These are phyloP conservation scores for Galerucella pusilla DNA, from an alignment of 2,888 invertebrate genomes.

Conservation along the genomic window DNA sequence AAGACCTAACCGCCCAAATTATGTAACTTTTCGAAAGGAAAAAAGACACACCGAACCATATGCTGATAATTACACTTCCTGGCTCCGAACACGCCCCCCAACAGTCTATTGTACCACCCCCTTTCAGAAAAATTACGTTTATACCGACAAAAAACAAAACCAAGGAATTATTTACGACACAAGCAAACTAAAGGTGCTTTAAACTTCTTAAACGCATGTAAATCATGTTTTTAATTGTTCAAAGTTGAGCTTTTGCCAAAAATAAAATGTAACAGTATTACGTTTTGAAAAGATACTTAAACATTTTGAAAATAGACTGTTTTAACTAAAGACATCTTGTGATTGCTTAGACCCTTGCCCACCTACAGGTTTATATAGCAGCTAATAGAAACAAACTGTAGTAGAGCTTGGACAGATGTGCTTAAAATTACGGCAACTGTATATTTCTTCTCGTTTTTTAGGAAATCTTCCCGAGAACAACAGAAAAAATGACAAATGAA, in stretches of 20 bases:
- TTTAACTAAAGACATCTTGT: too few relatives aligned
- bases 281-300: too few relatives aligned
- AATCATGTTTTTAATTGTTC: conserved; percentile 23
- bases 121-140: not conserved
- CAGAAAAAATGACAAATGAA: too few relatives aligned
- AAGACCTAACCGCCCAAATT: not conserved
- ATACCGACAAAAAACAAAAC: not conserved
- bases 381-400: too few relatives aligned
- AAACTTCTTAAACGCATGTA: conserved; percentile 23
- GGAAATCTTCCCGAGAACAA: too few relatives aligned
- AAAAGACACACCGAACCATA: not conserved
- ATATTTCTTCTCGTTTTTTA: too few relatives aligned
- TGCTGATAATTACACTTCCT: conserved; percentile 18
- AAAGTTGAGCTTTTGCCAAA: too few relatives aligned
- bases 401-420: too few relatives aligned
- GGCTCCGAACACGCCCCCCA: not conserved
- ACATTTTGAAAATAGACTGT: too few relatives aligned
- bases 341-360: too few relatives aligned
- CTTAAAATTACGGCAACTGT: too few relatives aligned
- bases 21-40: not conserved
- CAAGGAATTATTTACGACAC: conserved; percentile 26
- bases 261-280: not conserved
- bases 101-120: conserved; percentile 6
- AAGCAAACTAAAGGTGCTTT: conserved; percentile 22
- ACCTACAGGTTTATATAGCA: too few relatives aligned